phyloP scores from a whole-genome alignment of 2,888 invertebrate species.

The Melieria crassipennis region DNA sequence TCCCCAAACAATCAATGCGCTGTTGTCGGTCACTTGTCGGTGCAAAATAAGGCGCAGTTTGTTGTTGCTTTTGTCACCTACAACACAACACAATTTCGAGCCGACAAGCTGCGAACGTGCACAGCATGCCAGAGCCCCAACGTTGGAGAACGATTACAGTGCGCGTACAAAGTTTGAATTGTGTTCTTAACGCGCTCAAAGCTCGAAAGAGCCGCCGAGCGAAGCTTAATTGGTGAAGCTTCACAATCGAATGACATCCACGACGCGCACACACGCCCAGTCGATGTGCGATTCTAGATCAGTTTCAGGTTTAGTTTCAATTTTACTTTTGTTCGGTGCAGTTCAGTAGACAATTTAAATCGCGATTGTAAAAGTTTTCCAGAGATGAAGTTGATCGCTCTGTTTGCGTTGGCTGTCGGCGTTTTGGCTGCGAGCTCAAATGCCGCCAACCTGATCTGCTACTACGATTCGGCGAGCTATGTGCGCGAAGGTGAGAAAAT shows the following conservation, averaged over 20 bases:
- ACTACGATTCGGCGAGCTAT: conserved; percentile 60
- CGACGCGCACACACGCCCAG: conserved; percentile 9
- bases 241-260: conserved; percentile 1
- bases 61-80: background rate
- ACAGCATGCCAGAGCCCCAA: background rate
- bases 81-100: background rate
- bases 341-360: conserved; percentile 15
- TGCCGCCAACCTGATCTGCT: conserved; percentile 58
- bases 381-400: conserved; percentile 43
- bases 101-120: background rate
- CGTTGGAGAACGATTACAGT: background rate
- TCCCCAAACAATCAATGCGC: background rate
- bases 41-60: background rate
- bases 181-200: background rate
- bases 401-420: conserved; percentile 47
- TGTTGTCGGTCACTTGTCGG: background rate
- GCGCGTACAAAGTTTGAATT: too few relatives aligned
- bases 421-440: conserved; percentile 44
- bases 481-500: conserved; percentile 59
- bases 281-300: conserved; percentile 5
- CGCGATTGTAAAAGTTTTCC: background rate
- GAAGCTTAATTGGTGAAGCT: background rate
- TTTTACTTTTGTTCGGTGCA: conserved; percentile 41
- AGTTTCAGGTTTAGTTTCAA: conserved; percentile 33
- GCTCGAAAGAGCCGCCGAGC: conserved; percentile 16